These are phyloP conservation scores for Pammene aurita DNA, from an alignment of 2,888 invertebrate genomes.

Conservation along the genomic window DNA sequence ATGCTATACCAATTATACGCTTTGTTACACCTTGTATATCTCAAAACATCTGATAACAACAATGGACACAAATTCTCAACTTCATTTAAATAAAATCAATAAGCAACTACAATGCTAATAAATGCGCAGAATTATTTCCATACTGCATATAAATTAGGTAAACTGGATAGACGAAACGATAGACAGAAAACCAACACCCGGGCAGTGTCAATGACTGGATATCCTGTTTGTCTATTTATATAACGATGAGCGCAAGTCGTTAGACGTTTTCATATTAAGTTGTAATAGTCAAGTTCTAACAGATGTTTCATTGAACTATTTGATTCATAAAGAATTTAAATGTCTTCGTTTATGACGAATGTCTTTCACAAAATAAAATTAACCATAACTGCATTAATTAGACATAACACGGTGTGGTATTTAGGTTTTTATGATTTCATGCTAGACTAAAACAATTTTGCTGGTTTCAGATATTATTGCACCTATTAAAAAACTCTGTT, in stretches of 20 bases:
- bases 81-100: slow-evolving; percentile 33
- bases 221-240: slow-evolving; percentile 63
- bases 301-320: slow-evolving; percentile 31
- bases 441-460: no score
- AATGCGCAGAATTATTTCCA: slow-evolving; percentile 34
- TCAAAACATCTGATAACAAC: neutral
- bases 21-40: neutral
- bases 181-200: slow-evolving; percentile 50
- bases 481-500: no score
- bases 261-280: slow-evolving; percentile 33
- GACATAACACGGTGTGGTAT: no score
- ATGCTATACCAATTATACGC: neutral
- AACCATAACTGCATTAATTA: no score
- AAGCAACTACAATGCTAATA: slow-evolving; percentile 33
- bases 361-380: no score
- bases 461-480: no score
- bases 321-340: neutral
- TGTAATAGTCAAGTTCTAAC: slow-evolving; percentile 25
- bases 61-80: slow-evolving; percentile 1
- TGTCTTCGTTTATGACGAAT: no score
- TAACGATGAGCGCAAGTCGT: slow-evolving; percentile 55
- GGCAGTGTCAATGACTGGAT: slow-evolving; percentile 62
- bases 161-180: slow-evolving; percentile 38
- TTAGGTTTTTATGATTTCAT: no score
- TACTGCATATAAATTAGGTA: slow-evolving; percentile 38